Evolutionary conservation across 2,797 vertebrate genomes (phyloP).

Genomic region (Decapterus maruadsi): DNA sequence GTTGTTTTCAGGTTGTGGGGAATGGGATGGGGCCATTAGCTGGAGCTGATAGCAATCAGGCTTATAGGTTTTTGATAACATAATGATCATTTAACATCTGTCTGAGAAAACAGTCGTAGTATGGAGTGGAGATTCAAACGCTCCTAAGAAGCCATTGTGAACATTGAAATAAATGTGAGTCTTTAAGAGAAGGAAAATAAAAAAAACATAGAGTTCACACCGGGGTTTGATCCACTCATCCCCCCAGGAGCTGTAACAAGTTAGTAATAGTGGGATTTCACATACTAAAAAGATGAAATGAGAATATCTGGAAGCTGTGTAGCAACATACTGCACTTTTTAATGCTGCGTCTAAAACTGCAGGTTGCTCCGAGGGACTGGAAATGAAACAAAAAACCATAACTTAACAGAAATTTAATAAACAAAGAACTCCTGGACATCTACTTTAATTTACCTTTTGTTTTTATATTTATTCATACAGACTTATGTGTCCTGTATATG

Average conservation of each 20-base stretch:
- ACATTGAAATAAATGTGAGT: conserved; percentile 21
- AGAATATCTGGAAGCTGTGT: too few relatives aligned
- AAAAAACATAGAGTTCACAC: not conserved
- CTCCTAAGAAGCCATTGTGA: conserved; percentile 2
- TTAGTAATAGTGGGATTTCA: not conserved
- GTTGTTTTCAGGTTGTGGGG: conserved; percentile 31
- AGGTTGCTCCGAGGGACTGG: too few relatives aligned
- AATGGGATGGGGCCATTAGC: conserved; percentile 39
- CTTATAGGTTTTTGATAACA: conserved; percentile 36
- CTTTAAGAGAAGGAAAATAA: not conserved
- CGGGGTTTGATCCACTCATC: not conserved
- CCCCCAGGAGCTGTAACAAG: not conserved
- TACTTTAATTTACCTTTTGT: too few relatives aligned
- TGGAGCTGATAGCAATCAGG: conserved; percentile 38
- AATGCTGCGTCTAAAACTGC: too few relatives aligned
- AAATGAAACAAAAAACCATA: too few relatives aligned
- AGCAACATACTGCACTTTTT: too few relatives aligned
- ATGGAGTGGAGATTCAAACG: conserved; percentile 5
- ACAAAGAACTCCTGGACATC: too few relatives aligned
- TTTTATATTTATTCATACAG: too few relatives aligned
- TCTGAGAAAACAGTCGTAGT: conserved; percentile 27
- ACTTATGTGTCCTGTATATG: too few relatives aligned
- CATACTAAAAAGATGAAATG: not conserved
- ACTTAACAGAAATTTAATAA: not conserved
- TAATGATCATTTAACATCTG: conserved; percentile 46